These are phyloP conservation scores for Oxyura jamaicensis DNA, from an alignment of 2,113 vertebrate species.

Conservation along the genomic window DNA sequence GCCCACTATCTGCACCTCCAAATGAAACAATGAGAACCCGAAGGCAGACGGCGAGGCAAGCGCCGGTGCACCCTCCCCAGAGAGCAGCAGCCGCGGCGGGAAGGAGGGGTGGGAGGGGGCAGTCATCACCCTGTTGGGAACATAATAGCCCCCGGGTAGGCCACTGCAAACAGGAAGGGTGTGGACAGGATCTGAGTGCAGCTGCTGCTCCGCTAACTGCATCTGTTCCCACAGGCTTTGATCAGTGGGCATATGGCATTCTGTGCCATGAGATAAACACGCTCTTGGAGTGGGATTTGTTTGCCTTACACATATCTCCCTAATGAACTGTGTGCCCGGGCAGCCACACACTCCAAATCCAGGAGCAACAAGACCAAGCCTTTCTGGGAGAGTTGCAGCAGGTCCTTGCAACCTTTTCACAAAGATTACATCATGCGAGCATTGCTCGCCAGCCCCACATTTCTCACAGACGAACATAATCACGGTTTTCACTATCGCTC, in stretches of 20 bases:
- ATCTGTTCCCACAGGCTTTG: slow-evolving; percentile 86
- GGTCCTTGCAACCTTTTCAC: not conserved
- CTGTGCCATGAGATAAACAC: slow-evolving; percentile 81
- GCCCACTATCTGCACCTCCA: slow-evolving; percentile 73
- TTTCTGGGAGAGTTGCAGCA: not conserved
- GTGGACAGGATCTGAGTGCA: slow-evolving; percentile 84
- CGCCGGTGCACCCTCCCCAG: slow-evolving; percentile 5
- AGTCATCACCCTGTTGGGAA: slow-evolving; percentile 73
- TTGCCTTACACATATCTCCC: slow-evolving; percentile 44
- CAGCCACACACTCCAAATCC: not conserved
- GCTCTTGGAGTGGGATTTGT: slow-evolving; percentile 73
- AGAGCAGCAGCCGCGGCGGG: slow-evolving; percentile 57
- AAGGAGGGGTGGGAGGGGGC: slow-evolving; percentile 52
- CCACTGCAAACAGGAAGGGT: slow-evolving; percentile 87
- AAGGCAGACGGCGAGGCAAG: slow-evolving; percentile 64
- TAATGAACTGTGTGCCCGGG: not conserved
- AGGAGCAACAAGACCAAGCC: not conserved
- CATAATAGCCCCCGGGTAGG: slow-evolving; percentile 80
- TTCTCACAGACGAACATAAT: not conserved
- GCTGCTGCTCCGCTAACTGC: slow-evolving; percentile 78
- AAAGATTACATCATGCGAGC: not conserved
- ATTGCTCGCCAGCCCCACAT: not conserved
- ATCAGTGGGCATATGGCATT: slow-evolving; percentile 77
- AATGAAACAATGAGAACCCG: slow-evolving; percentile 75
- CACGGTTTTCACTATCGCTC: not conserved